Evolutionary conservation across 2,797 vertebrate genomes (phyloP), one percentile per base, ranked within the genome.

Genomic region (Lepus oiostolus): DNA sequence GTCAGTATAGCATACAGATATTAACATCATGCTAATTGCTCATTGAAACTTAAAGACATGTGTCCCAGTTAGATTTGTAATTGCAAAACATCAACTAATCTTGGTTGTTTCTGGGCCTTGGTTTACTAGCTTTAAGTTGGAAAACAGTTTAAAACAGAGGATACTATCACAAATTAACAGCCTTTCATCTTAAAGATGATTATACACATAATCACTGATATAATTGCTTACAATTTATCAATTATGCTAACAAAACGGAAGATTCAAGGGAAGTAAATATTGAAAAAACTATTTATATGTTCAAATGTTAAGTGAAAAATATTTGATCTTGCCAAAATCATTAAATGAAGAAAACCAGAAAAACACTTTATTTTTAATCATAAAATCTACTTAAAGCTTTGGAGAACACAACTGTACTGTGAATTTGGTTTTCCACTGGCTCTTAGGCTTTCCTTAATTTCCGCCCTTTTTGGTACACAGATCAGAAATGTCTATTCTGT

Each of bases 281-380:
- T 75, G 12, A 92, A 90, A 77, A 86, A 93, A 77, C 95, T 90
- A 72, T 4, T 52, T 90, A 79, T 10, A 30, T 52, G 63, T 80
- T 74, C 90, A 92, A 86, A 71, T 81, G 91, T 75, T 76, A 96
- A 85, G 24, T 88, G 60, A 85, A 88, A 95, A 71, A 5, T 75
- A 92, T 68, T 77, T 52, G 54, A 79, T 63, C 87, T 71, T 93
- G 28, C 42, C 67, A 92, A 86, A 92, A 95, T 77, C 8, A 81
- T 68, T 84, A 54, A n/a, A 88, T 52, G 52, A 84, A 75, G 24
- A 52, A 92, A 94, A 30, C 38, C 7, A 63, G 54, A 93, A 85
- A 85, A 32, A 6, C 5, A n/a, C 32, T 93, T 88, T 52, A n/a
- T 47, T 74, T 85, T 93, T 85, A 88, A 74, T 38, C 54, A 22